phyloP scores from a whole-genome alignment of 2,888 invertebrate genomes.

The Ptilodon capucinus region DNA sequence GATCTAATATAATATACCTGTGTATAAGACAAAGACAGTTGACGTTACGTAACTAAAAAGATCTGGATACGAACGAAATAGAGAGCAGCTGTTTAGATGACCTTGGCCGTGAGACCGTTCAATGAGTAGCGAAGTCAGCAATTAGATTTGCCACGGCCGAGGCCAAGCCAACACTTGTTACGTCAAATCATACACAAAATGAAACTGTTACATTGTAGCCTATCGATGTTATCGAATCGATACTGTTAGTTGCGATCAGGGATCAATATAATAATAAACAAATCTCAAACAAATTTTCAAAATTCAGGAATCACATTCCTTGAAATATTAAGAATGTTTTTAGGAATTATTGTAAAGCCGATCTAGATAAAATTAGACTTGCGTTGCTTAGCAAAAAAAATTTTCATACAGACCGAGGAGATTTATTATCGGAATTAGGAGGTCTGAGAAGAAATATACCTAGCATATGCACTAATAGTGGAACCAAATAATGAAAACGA shows the following conservation, averaged over 20 bases:
- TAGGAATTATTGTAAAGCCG: conserved; percentile 47
- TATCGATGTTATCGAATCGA: neutral
- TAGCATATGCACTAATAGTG: too few species aligned
- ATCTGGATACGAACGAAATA: conserved; percentile 35
- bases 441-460: too few species aligned
- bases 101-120: conserved; percentile 75
- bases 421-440: too few species aligned
- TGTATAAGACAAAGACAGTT: conserved; percentile 14
- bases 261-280: neutral
- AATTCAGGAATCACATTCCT: too few species aligned
- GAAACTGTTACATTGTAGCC: neutral
- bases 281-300: too few species aligned
- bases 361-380: conserved; percentile 48
- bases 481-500: conserved; percentile 5
- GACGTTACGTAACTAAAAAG: conserved; percentile 33
- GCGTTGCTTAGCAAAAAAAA: conserved; percentile 9
- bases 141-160: conserved; percentile 70
- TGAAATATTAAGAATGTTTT: conserved; percentile 25
- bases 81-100: conserved; percentile 59
- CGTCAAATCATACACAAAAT: conserved; percentile 30
- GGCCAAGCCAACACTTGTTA: conserved; percentile 53
- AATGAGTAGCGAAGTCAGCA: conserved; percentile 68
- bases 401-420: too few species aligned
- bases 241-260: neutral
- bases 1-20: conserved; percentile 14